Base-by-base conservation (phyloP, 2,888 invertebrate genomes). In the Anoplius nigerrimus region DNA sequence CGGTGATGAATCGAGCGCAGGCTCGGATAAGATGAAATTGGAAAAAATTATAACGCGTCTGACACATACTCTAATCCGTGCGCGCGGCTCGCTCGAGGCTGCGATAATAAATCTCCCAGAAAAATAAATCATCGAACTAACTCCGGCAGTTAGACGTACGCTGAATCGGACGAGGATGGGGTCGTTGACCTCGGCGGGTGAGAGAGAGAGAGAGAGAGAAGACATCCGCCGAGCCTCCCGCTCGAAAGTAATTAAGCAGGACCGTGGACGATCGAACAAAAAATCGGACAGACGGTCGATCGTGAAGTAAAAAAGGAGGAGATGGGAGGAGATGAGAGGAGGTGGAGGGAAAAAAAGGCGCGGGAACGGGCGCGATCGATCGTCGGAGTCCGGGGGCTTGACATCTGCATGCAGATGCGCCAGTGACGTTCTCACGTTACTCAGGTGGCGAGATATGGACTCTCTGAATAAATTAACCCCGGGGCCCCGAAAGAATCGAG, bases 381-480 rank as follows among this genome's bases (percentile, higher is more conserved):
- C 48, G 61, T 58, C 55, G 48, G n/a, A 65, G 58, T 57, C 71
- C n/a, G n/a, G 69, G 62, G 65, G 67, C 70, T 61, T 71, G 72
- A 80, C 81, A 78, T 78, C 75, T 76, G 80, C 75, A 81, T 80
- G 80, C 78, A 77, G 80, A 82, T 78, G 81, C 79, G 79, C 76
- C 72, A 51, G 68, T 62, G 51, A 59, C 65, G 80, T 84, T 85
- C 85, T 85, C 85, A 85, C 84, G 83, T 85, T 85, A 82, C 83
- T 83, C 77, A 79, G 75, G 80, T 82, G 84, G 76, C 80, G 75
- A 76, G 34, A 34, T 34, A 34, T 71, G 77, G 80, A 82, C 80
- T 83, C 83, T 76, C 75, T 71, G 84, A 83, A 84, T 85, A 85
- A 85, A 84, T 85, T 84, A 84, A 34, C 34, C 74, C 66, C n/a